These are phyloP conservation scores for Recurvirostra avosetta DNA, from an alignment of 2,113 vertebrate species.

Conservation along the genomic window DNA sequence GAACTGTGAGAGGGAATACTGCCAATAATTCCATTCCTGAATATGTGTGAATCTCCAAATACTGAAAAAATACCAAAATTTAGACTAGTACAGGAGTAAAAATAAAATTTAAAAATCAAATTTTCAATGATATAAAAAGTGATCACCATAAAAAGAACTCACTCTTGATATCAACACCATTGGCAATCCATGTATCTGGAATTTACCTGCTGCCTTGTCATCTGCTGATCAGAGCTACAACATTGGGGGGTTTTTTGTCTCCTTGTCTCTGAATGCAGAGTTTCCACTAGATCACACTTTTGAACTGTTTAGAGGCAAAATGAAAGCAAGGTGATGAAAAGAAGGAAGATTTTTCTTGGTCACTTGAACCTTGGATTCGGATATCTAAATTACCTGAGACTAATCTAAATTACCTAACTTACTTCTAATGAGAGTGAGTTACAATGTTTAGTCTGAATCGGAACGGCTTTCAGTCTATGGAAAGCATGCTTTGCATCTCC, in stretches of 20 bases:
- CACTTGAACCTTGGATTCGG: neutral
- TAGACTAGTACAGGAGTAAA: neutral
- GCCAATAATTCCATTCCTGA: neutral
- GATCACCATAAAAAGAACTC: neutral
- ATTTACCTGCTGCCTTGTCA: neutral
- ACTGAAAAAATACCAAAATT: neutral
- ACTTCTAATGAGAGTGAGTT: neutral
- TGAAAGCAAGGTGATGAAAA: neutral
- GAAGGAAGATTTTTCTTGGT: neutral
- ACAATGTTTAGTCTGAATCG: neutral
- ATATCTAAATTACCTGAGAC: neutral
- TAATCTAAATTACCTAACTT: neutral
- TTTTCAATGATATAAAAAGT: neutral
- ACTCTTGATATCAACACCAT: neutral
- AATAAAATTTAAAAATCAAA: neutral
- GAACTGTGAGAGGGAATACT: neutral
- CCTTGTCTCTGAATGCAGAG: neutral
- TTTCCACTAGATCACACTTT: neutral
- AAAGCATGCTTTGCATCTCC: neutral
- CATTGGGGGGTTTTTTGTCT: neutral
- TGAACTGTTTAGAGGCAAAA: neutral
- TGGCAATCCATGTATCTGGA: neutral
- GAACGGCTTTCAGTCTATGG: neutral
- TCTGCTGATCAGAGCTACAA: neutral
- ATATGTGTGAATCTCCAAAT: neutral